Base-by-base conservation (phyloP, 37 sponge, comb jelly and placozoan genomes). In the Haliclona indistincta region DNA sequence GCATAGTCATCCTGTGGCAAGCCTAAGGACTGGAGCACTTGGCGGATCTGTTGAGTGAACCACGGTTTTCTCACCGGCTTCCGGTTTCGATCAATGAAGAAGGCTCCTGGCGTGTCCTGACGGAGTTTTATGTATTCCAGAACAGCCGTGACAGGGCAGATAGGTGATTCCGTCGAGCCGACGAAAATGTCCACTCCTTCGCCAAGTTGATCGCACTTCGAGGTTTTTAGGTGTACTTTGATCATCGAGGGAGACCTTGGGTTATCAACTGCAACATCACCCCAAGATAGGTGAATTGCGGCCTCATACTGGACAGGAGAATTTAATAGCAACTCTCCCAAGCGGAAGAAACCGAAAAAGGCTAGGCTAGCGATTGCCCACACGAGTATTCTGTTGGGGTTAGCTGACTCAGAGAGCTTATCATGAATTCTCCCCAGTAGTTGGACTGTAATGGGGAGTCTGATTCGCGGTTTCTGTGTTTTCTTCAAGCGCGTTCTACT, bases 301-400 rank as follows among this genome's bases (percentile, higher is more conserved):
- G 39, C 32, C 42, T 81, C 66, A 62, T 40, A 73, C 4, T 20
- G 8, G 11, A 53, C n/a, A 20, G 49, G 32, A 2, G 75, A 51
- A 0, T 66, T 44, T 28, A 39, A 11, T 49, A 77, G 28, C 51
- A 67, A 25, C 78, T 77, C 68, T 22, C 68, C 78, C 33, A 73
- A 30, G 43, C 74, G 74, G 74, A 73, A 73, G 39, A 73, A 73
- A 7, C 74, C 60, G 26, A 58, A 56, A 43, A 73, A 73, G 58
- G 42, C 38, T n/a, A 38, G 17, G 41, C 28, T n/a, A 73, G 42
- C n/a, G 10, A 73, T 38, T 15, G 74, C 74, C 74, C 74, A 73
- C 4, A 64, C 35, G 33, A 6, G 22, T 20, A 25, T 22, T 37
- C 33, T 32, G 65, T 25, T 33, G 32, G 30, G 62, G 11, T 11